Conservation (phyloP, 2,797 vertebrate genomes). For the Mionectes olivaceus region DNA sequence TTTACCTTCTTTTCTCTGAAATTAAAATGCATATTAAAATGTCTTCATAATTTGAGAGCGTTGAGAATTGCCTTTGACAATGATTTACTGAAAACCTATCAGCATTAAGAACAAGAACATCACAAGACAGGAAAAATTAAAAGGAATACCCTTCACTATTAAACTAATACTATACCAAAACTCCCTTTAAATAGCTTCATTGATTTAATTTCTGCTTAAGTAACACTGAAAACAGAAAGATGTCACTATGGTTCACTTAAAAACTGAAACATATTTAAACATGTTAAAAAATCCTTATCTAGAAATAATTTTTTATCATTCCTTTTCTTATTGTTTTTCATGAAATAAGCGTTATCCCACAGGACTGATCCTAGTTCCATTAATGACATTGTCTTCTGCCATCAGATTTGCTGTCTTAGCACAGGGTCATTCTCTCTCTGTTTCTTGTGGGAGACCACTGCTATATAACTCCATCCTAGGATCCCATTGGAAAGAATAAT, state of each 20-base stretch:
- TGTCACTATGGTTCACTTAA: neutral
- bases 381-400: neutral
- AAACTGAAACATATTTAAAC: neutral
- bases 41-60: neutral
- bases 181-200: neutral
- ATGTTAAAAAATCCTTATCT: neutral
- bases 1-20: neutral
- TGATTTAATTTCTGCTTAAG: neutral
- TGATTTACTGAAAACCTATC: neutral
- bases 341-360: neutral
- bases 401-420: neutral
- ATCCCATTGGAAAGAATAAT: neutral
- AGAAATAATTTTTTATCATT: neutral
- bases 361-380: neutral
- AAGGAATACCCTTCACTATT: neutral
- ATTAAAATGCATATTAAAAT: neutral
- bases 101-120: neutral
- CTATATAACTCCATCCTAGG: neutral
- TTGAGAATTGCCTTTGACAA: neutral
- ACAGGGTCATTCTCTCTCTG: neutral
- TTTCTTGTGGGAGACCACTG: neutral
- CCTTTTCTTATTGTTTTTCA: neutral
- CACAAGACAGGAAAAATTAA: neutral
- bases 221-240: neutral
- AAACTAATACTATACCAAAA: neutral